Evolutionary conservation across 2,797 vertebrate genomes (phyloP).

Genomic region (Mico argentatus): DNA sequence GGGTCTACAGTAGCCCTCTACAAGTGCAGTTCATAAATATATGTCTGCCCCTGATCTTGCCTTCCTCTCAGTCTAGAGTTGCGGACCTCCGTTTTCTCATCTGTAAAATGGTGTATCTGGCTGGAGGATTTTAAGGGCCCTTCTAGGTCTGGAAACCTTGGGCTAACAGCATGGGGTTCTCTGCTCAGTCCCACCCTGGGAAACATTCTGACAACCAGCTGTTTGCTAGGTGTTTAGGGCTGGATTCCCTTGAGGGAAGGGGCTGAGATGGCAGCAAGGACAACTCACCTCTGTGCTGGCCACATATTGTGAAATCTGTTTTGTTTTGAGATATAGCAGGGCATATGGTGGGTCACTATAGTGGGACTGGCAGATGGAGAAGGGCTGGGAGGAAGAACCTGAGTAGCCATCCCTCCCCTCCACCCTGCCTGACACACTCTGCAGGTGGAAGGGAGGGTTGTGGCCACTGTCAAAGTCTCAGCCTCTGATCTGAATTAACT

Average conservation of each 20-base stretch:
- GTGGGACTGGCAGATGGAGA: neutral
- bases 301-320: neutral
- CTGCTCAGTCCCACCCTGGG: neutral
- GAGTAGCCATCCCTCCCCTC: neutral
- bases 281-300: neutral
- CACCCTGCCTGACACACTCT: neutral
- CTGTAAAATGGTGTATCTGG: neutral
- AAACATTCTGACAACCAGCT: neutral
- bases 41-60: neutral
- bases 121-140: neutral
- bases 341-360: neutral
- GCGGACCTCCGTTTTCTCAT: neutral
- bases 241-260: neutral
- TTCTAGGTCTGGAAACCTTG: neutral
- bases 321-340: neutral
- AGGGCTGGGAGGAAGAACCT: neutral
- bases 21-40: accelerated
- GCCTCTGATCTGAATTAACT: neutral
- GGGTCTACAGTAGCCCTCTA: neutral
- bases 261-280: neutral
- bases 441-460: neutral
- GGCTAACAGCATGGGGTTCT: neutral
- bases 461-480: neutral
- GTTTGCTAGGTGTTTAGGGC: neutral
- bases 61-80: neutral